Percentiles rank a stretch among this genome's conserved stretches.
These are phyloP conservation scores for Craniophora ligustri DNA, from an alignment of 2,888 invertebrate genomes.

Conservation along the genomic window DNA sequence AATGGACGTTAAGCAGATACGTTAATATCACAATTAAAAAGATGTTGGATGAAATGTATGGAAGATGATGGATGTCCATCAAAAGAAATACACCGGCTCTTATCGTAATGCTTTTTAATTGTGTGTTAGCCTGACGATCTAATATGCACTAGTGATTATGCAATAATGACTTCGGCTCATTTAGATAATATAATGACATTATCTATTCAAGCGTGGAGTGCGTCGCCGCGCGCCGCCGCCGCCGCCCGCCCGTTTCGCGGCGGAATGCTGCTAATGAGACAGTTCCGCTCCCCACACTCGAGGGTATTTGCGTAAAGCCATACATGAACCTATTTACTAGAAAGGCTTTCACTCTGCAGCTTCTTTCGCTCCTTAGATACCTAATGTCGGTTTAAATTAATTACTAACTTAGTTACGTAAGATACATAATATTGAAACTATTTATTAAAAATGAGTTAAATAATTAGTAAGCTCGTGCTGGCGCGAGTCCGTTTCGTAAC, in stretches of 20 bases:
- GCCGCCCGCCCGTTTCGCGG: background rate
- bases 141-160: too few relatives aligned
- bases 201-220: constrained; percentile 26
- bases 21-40: too few relatives aligned
- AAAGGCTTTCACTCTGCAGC: too few relatives aligned
- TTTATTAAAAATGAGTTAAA: background rate
- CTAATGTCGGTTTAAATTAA: too few relatives aligned
- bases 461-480: background rate
- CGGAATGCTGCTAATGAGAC: constrained; percentile 30
- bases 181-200: constrained; percentile 11
- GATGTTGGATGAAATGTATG: too few relatives aligned
- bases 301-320: background rate
- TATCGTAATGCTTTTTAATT: too few relatives aligned
- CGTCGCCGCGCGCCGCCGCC: background rate
- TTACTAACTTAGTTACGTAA: background rate
- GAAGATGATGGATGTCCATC: too few relatives aligned
- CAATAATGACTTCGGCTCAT: background rate
- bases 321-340: background rate
- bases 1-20: too few relatives aligned
- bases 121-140: too few relatives aligned
- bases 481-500: background rate
- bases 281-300: constrained; percentile 26
- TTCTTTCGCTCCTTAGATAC: too few relatives aligned
- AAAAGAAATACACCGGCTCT: too few relatives aligned
- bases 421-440: constrained; percentile 1